Evolutionary conservation across 2,888 invertebrate species (phyloP).

Genomic region (Diarsia mendica): DNA sequence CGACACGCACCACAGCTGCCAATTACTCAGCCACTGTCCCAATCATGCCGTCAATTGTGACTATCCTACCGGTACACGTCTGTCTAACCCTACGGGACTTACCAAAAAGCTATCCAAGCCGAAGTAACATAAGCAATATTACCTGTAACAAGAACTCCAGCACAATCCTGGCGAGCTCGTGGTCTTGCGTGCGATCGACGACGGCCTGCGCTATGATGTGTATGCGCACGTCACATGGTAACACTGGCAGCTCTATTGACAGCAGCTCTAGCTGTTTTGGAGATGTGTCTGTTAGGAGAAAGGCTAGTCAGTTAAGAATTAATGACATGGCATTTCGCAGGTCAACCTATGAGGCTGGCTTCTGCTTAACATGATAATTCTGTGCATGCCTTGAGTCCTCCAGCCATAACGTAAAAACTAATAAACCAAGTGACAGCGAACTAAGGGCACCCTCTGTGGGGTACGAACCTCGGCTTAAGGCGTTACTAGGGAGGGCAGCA

Average conservation of each 20-base stretch:
- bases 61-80: neutral
- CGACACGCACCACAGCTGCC: too few relatives aligned
- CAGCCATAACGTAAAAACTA: too few relatives aligned
- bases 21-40: too few relatives aligned
- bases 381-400: too few relatives aligned
- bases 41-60: too few relatives aligned
- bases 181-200: constrained; percentile 71
- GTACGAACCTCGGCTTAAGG: too few relatives aligned
- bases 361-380: too few relatives aligned
- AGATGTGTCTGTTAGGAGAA: constrained; percentile 65
- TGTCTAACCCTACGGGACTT: neutral
- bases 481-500: too few relatives aligned
- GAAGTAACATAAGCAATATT: neutral
- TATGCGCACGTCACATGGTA: constrained; percentile 73
- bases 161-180: constrained; percentile 75
- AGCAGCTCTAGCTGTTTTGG: constrained; percentile 69
- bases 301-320: neutral
- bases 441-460: too few relatives aligned
- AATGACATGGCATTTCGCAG: too few relatives aligned
- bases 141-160: constrained; percentile 82
- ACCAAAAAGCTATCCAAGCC: neutral
- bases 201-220: constrained; percentile 73
- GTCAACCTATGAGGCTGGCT: too few relatives aligned
- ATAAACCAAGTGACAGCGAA: neutral
- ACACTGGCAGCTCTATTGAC: constrained; percentile 63